Conservation (phyloP, 2,888 invertebrate genomes). For the Coelinius sp. region DNA sequence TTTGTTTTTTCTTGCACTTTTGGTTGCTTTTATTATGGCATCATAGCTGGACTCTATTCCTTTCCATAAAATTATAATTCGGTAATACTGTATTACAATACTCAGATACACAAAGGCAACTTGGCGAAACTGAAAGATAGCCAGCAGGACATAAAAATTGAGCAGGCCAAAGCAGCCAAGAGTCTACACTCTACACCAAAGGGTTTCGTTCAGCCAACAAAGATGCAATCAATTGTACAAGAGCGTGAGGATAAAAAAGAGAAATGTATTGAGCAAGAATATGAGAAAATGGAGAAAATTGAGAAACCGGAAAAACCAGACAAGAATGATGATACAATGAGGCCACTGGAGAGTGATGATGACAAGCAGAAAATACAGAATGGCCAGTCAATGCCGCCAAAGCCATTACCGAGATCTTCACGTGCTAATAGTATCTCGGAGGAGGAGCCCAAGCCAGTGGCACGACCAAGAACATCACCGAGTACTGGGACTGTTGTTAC, state of each 20-base stretch:
- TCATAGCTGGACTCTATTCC: not conserved
- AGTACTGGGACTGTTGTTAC: constrained; percentile 74
- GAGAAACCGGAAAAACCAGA: constrained; percentile 50
- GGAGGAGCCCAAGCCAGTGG: constrained; percentile 78
- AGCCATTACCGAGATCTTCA: constrained; percentile 85
- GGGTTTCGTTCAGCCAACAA: constrained; percentile 58
- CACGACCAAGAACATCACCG: constrained; percentile 80
- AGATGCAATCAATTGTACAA: constrained; percentile 56
- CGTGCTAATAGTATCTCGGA: constrained; percentile 82
- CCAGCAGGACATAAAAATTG: constrained; percentile 63
- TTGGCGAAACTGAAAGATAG: constrained; percentile 64
- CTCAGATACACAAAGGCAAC: constrained; percentile 69
- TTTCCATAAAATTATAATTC: not conserved
- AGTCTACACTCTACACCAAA: constrained; percentile 59
- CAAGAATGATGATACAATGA: constrained; percentile 38
- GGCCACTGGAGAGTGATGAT: constrained; percentile 55
- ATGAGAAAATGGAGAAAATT: constrained; percentile 52
- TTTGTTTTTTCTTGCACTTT: not conserved
- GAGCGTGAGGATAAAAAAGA: constrained; percentile 18
- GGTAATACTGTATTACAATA: not conserved
- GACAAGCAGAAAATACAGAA: constrained; percentile 66
- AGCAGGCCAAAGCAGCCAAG: constrained; percentile 59
- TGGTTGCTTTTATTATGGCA: not conserved
- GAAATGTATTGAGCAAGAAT: constrained; percentile 26
- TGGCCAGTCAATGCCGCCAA: constrained; percentile 76